These are phyloP conservation scores for Acridotheres tristis DNA, from an alignment of 2,797 vertebrate species.

Conservation along the genomic window DNA sequence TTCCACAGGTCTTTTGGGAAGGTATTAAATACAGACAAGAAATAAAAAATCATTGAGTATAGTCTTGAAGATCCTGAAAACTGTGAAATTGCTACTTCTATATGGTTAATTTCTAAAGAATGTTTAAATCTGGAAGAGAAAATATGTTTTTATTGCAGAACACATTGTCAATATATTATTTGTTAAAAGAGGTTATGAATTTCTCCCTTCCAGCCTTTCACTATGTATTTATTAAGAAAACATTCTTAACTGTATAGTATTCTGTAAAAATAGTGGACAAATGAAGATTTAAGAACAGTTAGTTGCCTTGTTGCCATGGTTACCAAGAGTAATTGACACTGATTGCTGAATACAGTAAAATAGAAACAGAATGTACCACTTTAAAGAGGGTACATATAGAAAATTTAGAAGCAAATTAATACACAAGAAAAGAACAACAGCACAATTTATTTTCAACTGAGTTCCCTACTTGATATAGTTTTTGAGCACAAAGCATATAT, in stretches of 20 bases:
- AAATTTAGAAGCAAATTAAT: constrained; percentile 68
- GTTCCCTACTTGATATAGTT: constrained; percentile 37
- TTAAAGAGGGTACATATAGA: constrained; percentile 59
- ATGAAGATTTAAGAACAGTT: constrained; percentile 76
- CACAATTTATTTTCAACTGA: constrained; percentile 29
- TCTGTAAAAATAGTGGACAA: constrained; percentile 74
- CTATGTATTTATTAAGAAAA: constrained; percentile 15
- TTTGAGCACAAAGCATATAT: constrained; percentile 45
- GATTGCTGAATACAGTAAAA: constrained; percentile 76
- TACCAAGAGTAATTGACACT: constrained; percentile 76
- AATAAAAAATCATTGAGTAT: neutral
- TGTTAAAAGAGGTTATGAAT: neutral
- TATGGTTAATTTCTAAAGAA: neutral
- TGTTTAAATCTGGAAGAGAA: neutral
- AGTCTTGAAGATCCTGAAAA: neutral
- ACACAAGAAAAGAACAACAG: constrained; percentile 8
- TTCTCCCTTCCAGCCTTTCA: constrained; percentile 1
- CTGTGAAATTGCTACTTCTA: neutral
- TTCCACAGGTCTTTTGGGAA: neutral
- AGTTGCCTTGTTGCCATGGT: constrained; percentile 73
- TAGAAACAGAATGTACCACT: constrained; percentile 73
- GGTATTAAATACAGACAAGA: neutral
- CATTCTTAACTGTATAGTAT: constrained; percentile 47
- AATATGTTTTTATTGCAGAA: neutral
- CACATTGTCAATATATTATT: neutral